Evolutionary conservation across 2,797 vertebrate genomes (phyloP), one percentile per base, ranked within the genome.

Genomic region (Ciconia nigra): DNA sequence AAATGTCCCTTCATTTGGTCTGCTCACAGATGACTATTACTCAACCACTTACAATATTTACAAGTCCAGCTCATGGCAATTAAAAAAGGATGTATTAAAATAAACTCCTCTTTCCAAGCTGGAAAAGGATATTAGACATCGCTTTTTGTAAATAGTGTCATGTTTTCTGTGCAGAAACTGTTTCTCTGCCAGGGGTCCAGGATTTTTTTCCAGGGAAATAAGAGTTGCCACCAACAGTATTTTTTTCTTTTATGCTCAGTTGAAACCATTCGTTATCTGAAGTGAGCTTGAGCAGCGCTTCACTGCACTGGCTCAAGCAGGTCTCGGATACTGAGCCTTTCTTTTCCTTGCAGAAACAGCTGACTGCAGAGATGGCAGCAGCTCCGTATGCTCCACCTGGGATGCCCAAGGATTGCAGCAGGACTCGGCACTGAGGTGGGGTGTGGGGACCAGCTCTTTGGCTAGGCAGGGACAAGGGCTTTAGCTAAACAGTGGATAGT

Each of bases 31-130:
- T 86, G 87, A 87, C 85, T 80, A 67, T 97, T 97, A 96, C 96
- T 97, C 97, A 98, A 81, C 83, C 92, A 94, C 96, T 97, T 91
- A 73, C 47, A 93, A 41, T 90, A 97, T 97, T 97, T 97, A 96
- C 96, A 97, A 97, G 97, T 47, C 97, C 97, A 95, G 96, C 97
- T 97, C 97, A 85, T 20, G 63, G 97, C 97, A 97, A 98, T 97
- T 97, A 97, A 95, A 94, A 95, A 96, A 95, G 95, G 96, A 97
- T 96, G 90, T 92, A 96, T 96, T 97, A 96, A 96, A 97, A 96
- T 82, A 93, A 98, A 97, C 92, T 87, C 84, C 89, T 95, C 93
- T 95, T 97, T 96, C 91, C 94, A 95, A 83, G 86, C 77, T 76
- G 90, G 95, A 96, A 96, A 96, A 94, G 95, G 94, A 95, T 95